Conservation (phyloP, 2,888 invertebrate genomes). For the Linyphia triangularis region DNA sequence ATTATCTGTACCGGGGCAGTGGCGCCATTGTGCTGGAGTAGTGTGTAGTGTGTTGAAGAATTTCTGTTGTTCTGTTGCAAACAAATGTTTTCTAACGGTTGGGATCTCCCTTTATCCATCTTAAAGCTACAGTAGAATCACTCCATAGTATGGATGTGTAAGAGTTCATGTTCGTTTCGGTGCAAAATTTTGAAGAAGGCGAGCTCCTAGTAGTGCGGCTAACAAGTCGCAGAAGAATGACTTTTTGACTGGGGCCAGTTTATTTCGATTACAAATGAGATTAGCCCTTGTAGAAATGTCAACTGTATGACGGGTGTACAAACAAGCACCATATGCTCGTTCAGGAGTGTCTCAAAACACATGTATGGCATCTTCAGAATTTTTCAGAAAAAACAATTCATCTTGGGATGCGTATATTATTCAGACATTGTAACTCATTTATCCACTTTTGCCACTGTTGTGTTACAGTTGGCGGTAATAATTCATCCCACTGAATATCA, state of each 20-base stretch:
- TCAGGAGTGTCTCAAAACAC: too few species aligned
- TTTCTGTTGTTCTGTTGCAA: too few species aligned
- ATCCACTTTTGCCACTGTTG: not conserved
- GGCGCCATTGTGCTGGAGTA: too few species aligned
- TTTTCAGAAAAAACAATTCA: not conserved
- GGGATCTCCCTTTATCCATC: not conserved
- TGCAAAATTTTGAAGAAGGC: too few species aligned
- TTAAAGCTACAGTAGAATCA: not conserved
- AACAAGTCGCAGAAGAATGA: not conserved
- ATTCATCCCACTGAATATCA: not conserved
- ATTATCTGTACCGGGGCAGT: not conserved
- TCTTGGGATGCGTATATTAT: conserved; percentile 1
- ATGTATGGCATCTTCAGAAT: not conserved
- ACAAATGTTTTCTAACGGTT: not conserved
- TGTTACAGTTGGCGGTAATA: conserved; percentile 3
- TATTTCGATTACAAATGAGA: not conserved
- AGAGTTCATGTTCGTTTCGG: too few species aligned
- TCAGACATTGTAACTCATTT: not conserved
- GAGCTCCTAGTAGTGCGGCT: too few species aligned
- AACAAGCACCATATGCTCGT: not conserved
- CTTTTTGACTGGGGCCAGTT: not conserved
- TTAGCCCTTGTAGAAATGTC: not conserved
- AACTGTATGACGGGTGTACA: not conserved
- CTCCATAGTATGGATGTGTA: too few species aligned
- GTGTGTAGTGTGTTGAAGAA: too few species aligned